Conservation (phyloP, 2,113 vertebrate species). For the Ahaetulla prasina region DNA sequence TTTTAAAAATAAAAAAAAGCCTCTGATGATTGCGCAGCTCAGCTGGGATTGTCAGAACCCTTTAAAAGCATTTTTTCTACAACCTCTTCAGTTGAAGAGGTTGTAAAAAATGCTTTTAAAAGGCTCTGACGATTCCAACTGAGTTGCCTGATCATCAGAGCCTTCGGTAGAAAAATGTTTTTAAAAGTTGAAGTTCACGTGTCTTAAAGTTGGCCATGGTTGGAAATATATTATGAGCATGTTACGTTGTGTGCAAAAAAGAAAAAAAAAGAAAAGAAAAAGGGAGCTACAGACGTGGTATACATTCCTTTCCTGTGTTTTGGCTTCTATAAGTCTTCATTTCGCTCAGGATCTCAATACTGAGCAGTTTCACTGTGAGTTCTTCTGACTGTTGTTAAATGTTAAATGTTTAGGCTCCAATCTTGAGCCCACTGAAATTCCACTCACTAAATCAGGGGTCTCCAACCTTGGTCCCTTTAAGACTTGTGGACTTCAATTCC, state of each 20-base stretch:
- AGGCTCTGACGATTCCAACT: too few relatives aligned
- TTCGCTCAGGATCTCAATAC: background rate
- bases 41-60: too few relatives aligned
- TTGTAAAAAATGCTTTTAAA: too few relatives aligned
- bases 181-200: background rate
- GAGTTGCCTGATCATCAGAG: too few relatives aligned
- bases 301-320: background rate
- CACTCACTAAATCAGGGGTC: too few relatives aligned
- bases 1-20: too few relatives aligned
- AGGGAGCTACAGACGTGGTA: background rate
- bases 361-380: background rate
- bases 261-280: rapidly evolving
- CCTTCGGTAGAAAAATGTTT: too few relatives aligned
- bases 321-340: background rate
- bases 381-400: background rate
- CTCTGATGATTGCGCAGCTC: too few relatives aligned
- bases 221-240: background rate
- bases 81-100: too few relatives aligned
- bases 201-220: background rate
- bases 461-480: too few relatives aligned
- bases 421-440: background rate
- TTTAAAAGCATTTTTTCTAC: too few relatives aligned
- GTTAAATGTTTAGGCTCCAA: background rate
- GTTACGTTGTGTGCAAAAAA: rapidly evolving
- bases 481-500: too few relatives aligned